Evolutionary conservation across 92 coral and sea anemone species (phyloP).

Genomic region (Epizoanthus illoricatus): DNA sequence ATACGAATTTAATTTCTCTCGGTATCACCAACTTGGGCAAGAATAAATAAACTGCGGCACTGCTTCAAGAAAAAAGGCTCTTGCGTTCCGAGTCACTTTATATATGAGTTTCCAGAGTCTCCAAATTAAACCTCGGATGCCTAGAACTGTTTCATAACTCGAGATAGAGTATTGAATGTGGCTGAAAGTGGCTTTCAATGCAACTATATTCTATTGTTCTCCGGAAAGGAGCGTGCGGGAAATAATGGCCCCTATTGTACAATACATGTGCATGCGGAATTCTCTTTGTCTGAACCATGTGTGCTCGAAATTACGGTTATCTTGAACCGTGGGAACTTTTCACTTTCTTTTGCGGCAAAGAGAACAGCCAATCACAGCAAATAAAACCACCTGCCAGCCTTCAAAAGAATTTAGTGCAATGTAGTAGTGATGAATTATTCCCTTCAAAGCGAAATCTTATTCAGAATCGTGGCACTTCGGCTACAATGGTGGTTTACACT

Average conservation of each 20-base stretch:
- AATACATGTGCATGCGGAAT: constrained; percentile 59
- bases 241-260: constrained; percentile 27
- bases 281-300: constrained; percentile 72
- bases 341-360: constrained; percentile 41
- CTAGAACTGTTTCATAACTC: background rate
- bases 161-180: constrained; percentile 14
- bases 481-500: background rate
- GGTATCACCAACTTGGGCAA: background rate
- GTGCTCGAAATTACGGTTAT: constrained; percentile 59
- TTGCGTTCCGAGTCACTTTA: background rate
- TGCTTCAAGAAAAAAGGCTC: background rate
- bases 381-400: constrained; percentile 34
- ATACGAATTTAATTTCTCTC: background rate
- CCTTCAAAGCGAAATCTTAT: constrained; percentile 10
- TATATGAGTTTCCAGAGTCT: background rate
- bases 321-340: constrained; percentile 78
- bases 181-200: constrained; percentile 33
- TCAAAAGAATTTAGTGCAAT: constrained; percentile 32
- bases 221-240: constrained; percentile 22
- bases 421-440: constrained; percentile 28
- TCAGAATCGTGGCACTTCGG: background rate
- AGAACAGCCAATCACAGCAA: constrained; percentile 31
- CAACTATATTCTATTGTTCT: constrained; percentile 12
- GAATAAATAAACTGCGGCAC: background rate
- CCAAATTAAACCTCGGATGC: background rate